These are phyloP conservation scores for Paracentrotus lividus DNA, from an alignment of 53 echinoderm and acorn worm genomes.

Conservation along the genomic window DNA sequence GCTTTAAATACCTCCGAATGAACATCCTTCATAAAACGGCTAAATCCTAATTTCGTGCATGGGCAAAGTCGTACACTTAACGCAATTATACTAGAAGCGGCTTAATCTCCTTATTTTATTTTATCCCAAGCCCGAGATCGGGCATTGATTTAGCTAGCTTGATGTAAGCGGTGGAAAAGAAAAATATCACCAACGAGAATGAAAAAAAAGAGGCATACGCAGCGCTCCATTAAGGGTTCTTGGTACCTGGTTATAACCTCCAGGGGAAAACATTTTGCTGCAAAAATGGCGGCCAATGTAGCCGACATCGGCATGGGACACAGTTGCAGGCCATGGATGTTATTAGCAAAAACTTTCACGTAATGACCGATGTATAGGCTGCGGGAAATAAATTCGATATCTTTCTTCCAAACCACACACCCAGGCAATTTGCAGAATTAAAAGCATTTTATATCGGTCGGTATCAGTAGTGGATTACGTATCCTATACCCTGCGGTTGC, in stretches of 20 bases:
- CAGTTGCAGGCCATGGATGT: conserved; percentile 1
- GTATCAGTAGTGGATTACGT: not conserved
- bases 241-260: conserved; percentile 39
- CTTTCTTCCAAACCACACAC: conserved; percentile 35
- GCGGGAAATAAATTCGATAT: conserved; percentile 14
- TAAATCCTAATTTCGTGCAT: not conserved
- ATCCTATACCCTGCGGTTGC: not conserved
- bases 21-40: not conserved
- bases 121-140: conserved; percentile 24
- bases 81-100: not conserved
- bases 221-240: conserved; percentile 15
- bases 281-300: conserved; percentile 39
- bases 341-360: not conserved
- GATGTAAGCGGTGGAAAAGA: conserved; percentile 53
- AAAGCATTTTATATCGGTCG: conserved; percentile 24
- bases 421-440: not conserved
- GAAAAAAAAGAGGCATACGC: not conserved
- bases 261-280: conserved; percentile 28
- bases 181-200: conserved; percentile 36
- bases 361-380: conserved; percentile 19
- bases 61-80: not conserved
- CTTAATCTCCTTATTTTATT: conserved; percentile 56
- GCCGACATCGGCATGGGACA: not conserved
- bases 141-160: conserved; percentile 51
- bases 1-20: not conserved